Percentiles rank a stretch among this genome's conserved stretches.
Evolutionary conservation across 2,888 invertebrate species (phyloP).

Genomic region (Dione vanillae): DNA sequence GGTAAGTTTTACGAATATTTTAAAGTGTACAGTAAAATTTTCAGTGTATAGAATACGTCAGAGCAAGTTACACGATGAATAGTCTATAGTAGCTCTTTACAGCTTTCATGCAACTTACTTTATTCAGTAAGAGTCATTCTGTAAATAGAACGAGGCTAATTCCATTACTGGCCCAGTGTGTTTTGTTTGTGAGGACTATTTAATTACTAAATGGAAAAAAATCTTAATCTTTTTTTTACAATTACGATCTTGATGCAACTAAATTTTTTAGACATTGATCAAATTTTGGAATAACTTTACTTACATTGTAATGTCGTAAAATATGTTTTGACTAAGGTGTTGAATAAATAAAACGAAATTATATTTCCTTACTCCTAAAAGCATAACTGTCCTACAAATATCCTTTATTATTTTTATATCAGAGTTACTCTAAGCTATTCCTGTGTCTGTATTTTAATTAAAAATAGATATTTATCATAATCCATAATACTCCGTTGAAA

Average conservation of each 20-base stretch:
- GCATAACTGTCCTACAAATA: no score
- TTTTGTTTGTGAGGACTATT: slow-evolving; percentile 2
- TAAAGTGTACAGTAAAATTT: neutral
- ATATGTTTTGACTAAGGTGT: no score
- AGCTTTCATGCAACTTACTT: neutral
- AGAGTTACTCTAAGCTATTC: neutral
- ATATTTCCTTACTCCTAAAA: no score
- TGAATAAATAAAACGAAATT: no score
- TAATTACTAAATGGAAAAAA: neutral
- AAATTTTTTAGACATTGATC: no score
- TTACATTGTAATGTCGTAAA: no score
- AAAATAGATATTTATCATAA: neutral
- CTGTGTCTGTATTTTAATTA: neutral
- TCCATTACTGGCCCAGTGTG: slow-evolving; percentile 13
- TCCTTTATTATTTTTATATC: no score
- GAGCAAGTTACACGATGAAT: slow-evolving; percentile 3
- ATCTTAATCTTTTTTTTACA: no score
- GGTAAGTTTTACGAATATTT: neutral
- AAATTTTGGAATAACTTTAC: no score
- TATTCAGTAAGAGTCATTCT: slow-evolving; percentile 14
- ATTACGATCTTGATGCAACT: no score
- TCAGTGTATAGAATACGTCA: neutral
- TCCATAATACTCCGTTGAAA: neutral
- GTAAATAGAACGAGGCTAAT: slow-evolving; percentile 12
- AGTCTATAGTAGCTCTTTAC: slow-evolving; percentile 16